Conservation (phyloP, 1,140 invertebrate species). For the Acyrthosiphon pisum region DNA sequence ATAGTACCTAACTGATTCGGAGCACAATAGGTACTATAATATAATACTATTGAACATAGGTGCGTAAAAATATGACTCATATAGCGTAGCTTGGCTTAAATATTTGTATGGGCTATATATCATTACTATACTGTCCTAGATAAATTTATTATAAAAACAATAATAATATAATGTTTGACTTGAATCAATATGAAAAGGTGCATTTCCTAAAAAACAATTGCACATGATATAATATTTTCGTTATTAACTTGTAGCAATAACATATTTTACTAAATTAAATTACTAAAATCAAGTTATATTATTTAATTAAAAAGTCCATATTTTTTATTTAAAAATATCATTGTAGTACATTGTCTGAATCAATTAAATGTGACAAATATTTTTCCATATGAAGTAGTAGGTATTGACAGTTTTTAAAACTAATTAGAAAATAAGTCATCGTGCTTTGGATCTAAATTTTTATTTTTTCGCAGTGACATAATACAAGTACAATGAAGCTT, state of each 20-base stretch:
- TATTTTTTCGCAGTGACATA: too few relatives aligned
- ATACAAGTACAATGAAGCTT: not conserved
- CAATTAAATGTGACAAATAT: not conserved
- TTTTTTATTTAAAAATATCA: too few relatives aligned
- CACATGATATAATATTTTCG: not conserved
- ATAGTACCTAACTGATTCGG: not conserved
- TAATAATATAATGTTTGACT: not conserved
- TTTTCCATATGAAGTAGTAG: not conserved
- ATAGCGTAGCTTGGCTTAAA: not conserved
- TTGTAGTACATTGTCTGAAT: too few relatives aligned
- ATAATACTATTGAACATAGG: not conserved
- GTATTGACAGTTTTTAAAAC: not conserved
- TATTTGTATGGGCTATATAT: not conserved
- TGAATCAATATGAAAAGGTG: not conserved
- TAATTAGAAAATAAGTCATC: not conserved
- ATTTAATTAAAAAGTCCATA: not conserved
- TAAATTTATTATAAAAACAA: not conserved
- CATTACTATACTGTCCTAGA: not conserved
- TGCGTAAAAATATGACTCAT: not conserved
- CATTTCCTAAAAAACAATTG: constrained; percentile 9
- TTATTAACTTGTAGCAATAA: not conserved
- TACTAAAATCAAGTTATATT: not conserved
- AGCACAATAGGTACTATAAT: not conserved
- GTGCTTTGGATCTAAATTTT: not conserved
- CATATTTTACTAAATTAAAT: not conserved